Evolutionary conservation across 2,888 invertebrate species (phyloP).

Genomic region (Trilocha varians): DNA sequence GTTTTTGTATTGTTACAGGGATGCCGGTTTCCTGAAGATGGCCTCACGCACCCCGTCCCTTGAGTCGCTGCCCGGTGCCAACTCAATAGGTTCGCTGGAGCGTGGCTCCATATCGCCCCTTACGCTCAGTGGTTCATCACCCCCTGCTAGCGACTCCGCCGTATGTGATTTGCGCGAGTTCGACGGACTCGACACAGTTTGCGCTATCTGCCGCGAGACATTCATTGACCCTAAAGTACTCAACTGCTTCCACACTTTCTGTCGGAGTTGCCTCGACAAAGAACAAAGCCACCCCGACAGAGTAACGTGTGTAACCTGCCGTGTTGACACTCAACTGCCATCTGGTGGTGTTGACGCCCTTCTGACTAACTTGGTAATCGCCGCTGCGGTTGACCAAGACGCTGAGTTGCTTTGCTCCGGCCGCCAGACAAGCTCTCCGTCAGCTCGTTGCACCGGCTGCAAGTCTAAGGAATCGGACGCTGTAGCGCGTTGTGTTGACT

Average conservation of each 20-base stretch:
- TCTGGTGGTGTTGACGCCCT: slow-evolving; percentile 77
- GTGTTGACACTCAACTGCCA: slow-evolving; percentile 67
- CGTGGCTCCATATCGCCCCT: slow-evolving; percentile 86
- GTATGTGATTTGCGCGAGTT: slow-evolving; percentile 81
- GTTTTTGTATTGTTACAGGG: slow-evolving; percentile 76
- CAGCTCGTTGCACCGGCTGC: slow-evolving; percentile 93
- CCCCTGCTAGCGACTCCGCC: slow-evolving; percentile 88
- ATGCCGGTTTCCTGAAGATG: slow-evolving; percentile 93
- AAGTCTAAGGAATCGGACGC: slow-evolving; percentile 96
- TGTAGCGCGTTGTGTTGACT: slow-evolving; percentile 96
- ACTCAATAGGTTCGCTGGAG: slow-evolving; percentile 92
- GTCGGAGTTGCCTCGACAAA: slow-evolving; percentile 86
- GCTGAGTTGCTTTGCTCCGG: slow-evolving; percentile 62
- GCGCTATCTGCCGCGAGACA: slow-evolving; percentile 83
- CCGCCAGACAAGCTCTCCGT: slow-evolving; percentile 59
- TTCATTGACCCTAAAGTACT: slow-evolving; percentile 83
- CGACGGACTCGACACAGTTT: slow-evolving; percentile 75
- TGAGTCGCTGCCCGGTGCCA: slow-evolving; percentile 92
- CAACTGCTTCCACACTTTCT: slow-evolving; percentile 88
- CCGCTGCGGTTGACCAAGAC: slow-evolving; percentile 71
- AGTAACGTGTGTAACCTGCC: slow-evolving; percentile 81
- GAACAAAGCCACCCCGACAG: slow-evolving; percentile 79
- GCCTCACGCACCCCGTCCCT: slow-evolving; percentile 94
- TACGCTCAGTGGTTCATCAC: slow-evolving; percentile 90
- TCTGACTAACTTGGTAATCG: slow-evolving; percentile 76